A percentile compares a stretch with the other conserved stretches of the same genome.
Evolutionary conservation across 2,888 invertebrate genomes (phyloP).

Genomic region (Callyntrura sp.): DNA sequence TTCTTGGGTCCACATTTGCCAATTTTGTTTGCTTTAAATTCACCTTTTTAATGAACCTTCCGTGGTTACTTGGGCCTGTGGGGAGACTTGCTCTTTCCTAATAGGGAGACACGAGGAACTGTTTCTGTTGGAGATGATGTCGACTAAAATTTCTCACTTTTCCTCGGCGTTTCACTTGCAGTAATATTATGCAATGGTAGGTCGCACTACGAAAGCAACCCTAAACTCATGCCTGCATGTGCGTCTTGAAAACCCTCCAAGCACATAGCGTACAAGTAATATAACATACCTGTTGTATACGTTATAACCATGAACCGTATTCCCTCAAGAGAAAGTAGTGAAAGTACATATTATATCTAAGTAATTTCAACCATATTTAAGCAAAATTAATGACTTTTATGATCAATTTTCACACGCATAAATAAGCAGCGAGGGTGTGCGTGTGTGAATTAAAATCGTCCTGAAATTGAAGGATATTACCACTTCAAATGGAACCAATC

Average conservation of each 20-base stretch:
- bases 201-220: not conserved
- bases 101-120: constrained; percentile 57
- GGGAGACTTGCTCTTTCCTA: constrained; percentile 76
- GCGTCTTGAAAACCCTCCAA: no score
- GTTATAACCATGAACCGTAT: no score
- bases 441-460: not conserved
- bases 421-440: not conserved
- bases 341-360: no score
- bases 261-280: not conserved
- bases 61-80: constrained; percentile 74
- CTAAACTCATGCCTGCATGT: not conserved
- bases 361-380: not conserved
- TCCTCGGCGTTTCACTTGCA: constrained; percentile 7
- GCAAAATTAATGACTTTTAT: not conserved
- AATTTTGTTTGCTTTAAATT: constrained; percentile 79
- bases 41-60: constrained; percentile 76
- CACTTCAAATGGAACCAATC: not conserved
- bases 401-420: not conserved
- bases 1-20: constrained; percentile 62
- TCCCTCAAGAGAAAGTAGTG: no score
- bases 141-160: constrained; percentile 68
- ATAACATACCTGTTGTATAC: not conserved
- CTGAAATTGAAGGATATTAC: no score
- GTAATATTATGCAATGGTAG: not conserved
- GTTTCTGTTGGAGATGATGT: not conserved